Evolutionary conservation across 1,140 invertebrate genomes (phyloP).

Genomic region (Epicauta chinensis): DNA sequence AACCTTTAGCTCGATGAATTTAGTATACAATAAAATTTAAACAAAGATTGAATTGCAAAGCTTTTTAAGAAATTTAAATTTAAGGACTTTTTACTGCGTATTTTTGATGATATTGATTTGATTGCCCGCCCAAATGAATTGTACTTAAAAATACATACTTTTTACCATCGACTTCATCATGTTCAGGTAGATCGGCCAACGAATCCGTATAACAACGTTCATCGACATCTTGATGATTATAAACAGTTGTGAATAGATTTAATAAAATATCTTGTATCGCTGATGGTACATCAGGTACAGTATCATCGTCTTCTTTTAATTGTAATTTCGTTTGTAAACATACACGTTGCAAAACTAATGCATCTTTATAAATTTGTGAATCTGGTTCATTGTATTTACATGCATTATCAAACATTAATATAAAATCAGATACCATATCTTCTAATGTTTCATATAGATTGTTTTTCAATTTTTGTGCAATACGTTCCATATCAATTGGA

Average conservation of each 20-base stretch:
- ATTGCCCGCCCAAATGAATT: not conserved
- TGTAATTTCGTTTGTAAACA: constrained; percentile 89
- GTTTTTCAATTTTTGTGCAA: constrained; percentile 80
- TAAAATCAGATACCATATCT: constrained; percentile 87
- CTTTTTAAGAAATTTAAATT: too few species aligned
- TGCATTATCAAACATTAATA: constrained; percentile 98
- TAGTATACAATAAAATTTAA: too few species aligned
- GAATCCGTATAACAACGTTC: constrained; percentile 95
- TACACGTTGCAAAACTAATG: constrained; percentile 84
- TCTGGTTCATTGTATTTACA: constrained; percentile 99
- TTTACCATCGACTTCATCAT: constrained; percentile 69
- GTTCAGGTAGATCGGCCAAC: constrained; percentile 87
- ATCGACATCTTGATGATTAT: constrained; percentile 95
- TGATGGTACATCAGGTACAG: constrained; percentile 78
- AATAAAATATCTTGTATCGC: constrained; percentile 88
- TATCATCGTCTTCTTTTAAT: constrained; percentile 79
- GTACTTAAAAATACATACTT: constrained; percentile 45
- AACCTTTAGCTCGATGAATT: too few species aligned
- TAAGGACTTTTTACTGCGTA: too few species aligned
- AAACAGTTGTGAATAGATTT: constrained; percentile 87
- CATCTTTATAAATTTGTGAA: constrained; percentile 98
- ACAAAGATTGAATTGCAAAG: too few species aligned
- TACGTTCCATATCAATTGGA: constrained; percentile 95
- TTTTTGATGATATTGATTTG: constrained; percentile 8
- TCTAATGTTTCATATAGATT: constrained; percentile 78